Evolutionary conservation across 2,797 vertebrate species (phyloP).

Genomic region (Esox lucius): DNA sequence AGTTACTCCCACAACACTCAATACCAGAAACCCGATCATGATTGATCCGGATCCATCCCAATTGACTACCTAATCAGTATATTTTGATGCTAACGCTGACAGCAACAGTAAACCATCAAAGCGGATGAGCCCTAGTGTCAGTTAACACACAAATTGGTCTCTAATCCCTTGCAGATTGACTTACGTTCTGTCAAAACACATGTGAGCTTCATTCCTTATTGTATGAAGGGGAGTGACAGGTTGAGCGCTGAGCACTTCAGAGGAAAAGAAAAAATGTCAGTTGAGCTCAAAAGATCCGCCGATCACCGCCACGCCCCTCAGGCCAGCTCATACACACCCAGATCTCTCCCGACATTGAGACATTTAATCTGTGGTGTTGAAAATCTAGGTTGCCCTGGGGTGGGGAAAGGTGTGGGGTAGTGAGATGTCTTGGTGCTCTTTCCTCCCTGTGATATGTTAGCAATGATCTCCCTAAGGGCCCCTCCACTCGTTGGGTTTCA

Average conservation of each 20-base stretch:
- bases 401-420: neutral
- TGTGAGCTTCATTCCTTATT: constrained; percentile 58
- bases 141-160: constrained; percentile 69
- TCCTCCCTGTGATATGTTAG: constrained; percentile 27
- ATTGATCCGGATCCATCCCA: neutral
- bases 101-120: constrained; percentile 42
- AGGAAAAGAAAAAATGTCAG: constrained; percentile 59
- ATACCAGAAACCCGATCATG: neutral
- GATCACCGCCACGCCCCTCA: constrained; percentile 27
- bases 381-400: constrained; percentile 44
- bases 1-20: neutral
- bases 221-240: constrained; percentile 44
- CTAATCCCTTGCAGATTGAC: constrained; percentile 61
- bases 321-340: constrained; percentile 34
- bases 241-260: constrained; percentile 34
- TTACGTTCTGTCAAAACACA: constrained; percentile 67
- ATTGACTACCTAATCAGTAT: neutral
- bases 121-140: constrained; percentile 44
- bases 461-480: neutral
- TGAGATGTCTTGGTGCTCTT: constrained; percentile 29
- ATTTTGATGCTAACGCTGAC: neutral
- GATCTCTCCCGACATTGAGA: constrained; percentile 48
- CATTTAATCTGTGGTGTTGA: constrained; percentile 59
- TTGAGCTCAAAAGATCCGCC: constrained; percentile 54
- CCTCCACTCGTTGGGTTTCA: neutral